phyloP scores from a whole-genome alignment of 2,797 vertebrate species.

The Champsocephalus gunnari region DNA sequence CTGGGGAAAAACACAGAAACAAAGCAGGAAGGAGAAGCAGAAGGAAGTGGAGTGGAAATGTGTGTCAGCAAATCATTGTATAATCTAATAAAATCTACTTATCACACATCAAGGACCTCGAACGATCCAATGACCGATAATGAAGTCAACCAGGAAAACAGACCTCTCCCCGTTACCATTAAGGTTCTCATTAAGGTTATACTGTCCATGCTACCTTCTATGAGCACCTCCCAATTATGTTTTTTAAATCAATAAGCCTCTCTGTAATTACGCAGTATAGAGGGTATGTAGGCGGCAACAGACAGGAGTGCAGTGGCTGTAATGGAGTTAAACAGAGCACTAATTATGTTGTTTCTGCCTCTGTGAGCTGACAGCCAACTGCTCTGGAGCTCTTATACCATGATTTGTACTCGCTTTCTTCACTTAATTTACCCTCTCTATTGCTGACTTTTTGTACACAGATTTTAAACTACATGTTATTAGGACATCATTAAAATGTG shows the following conservation, averaged over 20 bases:
- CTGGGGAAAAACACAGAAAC: background rate
- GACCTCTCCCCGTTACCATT: conserved; percentile 9
- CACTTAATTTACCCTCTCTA: background rate
- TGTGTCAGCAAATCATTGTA: conserved; percentile 12
- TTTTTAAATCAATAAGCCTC: conserved; percentile 67
- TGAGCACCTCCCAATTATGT: conserved; percentile 43
- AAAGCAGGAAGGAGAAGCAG: background rate
- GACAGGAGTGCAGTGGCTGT: conserved; percentile 39
- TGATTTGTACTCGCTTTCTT: background rate
- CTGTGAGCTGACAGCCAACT: conserved; percentile 18
- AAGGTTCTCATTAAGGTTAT: conserved; percentile 26
- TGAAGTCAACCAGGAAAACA: conserved; percentile 28
- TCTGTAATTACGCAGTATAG: conserved; percentile 42
- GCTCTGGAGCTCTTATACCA: background rate
- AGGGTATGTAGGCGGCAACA: conserved; percentile 56
- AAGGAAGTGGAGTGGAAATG: background rate
- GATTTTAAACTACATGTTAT: background rate
- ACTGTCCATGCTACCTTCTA: conserved; percentile 1
- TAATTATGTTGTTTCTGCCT: conserved; percentile 63
- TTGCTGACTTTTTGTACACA: background rate
- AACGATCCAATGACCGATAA: conserved; percentile 35
- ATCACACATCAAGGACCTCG: conserved; percentile 16
- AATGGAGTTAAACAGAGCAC: conserved; percentile 55
- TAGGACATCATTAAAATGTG: background rate
- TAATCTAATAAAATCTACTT: conserved; percentile 5